A percentile compares a stretch with the other conserved stretches of the same genome.
phyloP scores from a whole-genome alignment of 2,797 vertebrate species.

The Chelonia mydas region DNA sequence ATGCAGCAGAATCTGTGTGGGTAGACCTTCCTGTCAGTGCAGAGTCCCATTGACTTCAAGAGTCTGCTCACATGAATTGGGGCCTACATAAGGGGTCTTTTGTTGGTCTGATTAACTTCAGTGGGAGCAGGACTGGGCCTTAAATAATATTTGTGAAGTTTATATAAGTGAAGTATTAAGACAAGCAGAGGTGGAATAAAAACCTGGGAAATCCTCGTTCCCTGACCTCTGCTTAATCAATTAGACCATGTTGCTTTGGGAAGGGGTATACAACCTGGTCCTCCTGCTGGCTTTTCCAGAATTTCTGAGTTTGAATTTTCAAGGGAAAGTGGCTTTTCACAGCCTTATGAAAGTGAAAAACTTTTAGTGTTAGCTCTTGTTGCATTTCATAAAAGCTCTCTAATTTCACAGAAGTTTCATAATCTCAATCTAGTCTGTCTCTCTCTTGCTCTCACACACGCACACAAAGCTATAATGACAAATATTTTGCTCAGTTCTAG shows the following conservation, averaged over 20 bases:
- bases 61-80: background rate
- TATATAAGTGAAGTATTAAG: conserved; percentile 21
- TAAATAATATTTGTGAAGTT: conserved; percentile 11
- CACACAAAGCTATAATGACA: background rate
- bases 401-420: background rate
- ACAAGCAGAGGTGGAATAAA: background rate
- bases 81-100: conserved; percentile 6
- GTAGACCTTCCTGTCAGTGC: background rate
- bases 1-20: background rate
- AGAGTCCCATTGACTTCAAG: conserved; percentile 35
- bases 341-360: background rate
- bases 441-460: background rate
- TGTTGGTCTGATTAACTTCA: conserved; percentile 34
- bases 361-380: background rate
- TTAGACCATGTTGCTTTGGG: background rate
- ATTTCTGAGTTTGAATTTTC: background rate
- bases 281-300: background rate
- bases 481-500: background rate
- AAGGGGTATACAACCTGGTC: background rate
- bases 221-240: conserved; percentile 17
- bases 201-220: background rate
- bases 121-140: background rate
- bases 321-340: conserved; percentile 23
- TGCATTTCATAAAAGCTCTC: conserved; percentile 10
- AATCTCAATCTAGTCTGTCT: background rate